phyloP scores from a whole-genome alignment of 1,140 invertebrate species.

The Leptoteleia sp. region DNA sequence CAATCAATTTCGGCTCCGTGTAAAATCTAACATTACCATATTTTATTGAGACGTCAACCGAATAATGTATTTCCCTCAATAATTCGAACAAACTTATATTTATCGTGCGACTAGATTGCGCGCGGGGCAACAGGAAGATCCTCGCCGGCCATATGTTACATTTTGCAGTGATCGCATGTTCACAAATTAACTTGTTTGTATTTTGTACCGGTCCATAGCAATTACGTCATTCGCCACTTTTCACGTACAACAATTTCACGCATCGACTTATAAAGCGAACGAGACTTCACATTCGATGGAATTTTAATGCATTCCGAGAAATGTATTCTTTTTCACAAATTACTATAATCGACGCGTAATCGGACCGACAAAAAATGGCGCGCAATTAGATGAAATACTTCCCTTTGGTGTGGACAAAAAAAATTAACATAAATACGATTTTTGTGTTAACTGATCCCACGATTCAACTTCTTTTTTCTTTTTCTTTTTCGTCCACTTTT shows the following conservation, averaged over 20 bases:
- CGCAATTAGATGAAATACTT: conserved; percentile 35
- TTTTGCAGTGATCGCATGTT: conserved; percentile 49
- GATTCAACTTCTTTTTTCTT: conserved; percentile 27
- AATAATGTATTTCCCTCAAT: conserved; percentile 58
- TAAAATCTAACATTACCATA: conserved; percentile 46
- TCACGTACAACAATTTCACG: conserved; percentile 40
- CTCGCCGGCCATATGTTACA: conserved; percentile 43
- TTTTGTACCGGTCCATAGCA: conserved; percentile 30
- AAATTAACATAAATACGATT: conserved; percentile 14
- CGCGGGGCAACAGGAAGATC: conserved; percentile 48
- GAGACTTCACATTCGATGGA: conserved; percentile 40
- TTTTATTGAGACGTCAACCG: conserved; percentile 58
- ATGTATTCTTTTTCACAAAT: conserved; percentile 27
- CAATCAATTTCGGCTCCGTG: conserved; percentile 38
- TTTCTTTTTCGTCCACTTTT: too few species aligned
- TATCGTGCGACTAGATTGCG: conserved; percentile 34
- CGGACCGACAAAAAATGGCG: conserved; percentile 21
- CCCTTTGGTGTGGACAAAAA: conserved; percentile 8
- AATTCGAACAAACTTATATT: conserved; percentile 49
- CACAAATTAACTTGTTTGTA: conserved; percentile 55
- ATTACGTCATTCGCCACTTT: conserved; percentile 49
- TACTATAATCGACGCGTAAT: conserved; percentile 32
- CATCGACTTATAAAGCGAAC: conserved; percentile 2
- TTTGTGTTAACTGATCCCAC: conserved; percentile 9
- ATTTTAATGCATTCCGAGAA: conserved; percentile 39